Percentiles rank a stretch among this genome's conserved stretches.
Evolutionary conservation across 2,888 invertebrate species (phyloP).

Genomic region (Herminia tarsipennalis): DNA sequence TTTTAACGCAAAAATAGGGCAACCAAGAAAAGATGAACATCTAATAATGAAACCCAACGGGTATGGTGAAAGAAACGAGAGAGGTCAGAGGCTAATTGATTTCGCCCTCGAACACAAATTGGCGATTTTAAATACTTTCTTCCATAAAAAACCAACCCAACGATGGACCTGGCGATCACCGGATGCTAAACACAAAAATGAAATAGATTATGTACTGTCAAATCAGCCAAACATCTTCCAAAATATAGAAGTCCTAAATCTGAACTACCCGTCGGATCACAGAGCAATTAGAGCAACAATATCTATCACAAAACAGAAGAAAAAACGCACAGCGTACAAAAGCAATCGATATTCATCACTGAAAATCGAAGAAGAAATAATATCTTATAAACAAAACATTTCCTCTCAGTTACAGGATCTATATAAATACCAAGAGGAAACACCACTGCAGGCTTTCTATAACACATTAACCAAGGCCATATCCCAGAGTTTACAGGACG

Average conservation of each 20-base stretch:
- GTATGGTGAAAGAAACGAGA: no score
- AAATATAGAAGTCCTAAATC: constrained; percentile 12
- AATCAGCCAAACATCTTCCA: no score
- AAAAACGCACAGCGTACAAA: constrained; percentile 6
- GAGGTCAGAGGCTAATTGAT: no score
- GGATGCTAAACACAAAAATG: no score
- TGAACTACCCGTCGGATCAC: constrained; percentile 25
- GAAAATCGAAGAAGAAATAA: constrained; percentile 11
- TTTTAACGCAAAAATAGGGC: no score
- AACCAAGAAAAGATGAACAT: no score
- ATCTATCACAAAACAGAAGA: constrained; percentile 12
- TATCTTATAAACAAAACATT: constrained; percentile 7
- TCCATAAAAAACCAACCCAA: constrained; percentile 2
- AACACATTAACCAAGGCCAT: constrained; percentile 2
- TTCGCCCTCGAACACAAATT: constrained; percentile 3
- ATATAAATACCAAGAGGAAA: constrained; percentile 2
- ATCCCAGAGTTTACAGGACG: constrained; percentile 4
- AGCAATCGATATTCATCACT: constrained; percentile 1
- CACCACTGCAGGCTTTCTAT: constrained; percentile 6
- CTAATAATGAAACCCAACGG: not conserved
- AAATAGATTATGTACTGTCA: no score
- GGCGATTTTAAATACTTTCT: not conserved
- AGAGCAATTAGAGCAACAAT: constrained; percentile 24
- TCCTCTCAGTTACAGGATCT: not conserved
- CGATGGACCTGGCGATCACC: no score